These are phyloP conservation scores for Halotydeus destructor DNA, from an alignment of 1,140 invertebrate genomes.

Conservation along the genomic window DNA sequence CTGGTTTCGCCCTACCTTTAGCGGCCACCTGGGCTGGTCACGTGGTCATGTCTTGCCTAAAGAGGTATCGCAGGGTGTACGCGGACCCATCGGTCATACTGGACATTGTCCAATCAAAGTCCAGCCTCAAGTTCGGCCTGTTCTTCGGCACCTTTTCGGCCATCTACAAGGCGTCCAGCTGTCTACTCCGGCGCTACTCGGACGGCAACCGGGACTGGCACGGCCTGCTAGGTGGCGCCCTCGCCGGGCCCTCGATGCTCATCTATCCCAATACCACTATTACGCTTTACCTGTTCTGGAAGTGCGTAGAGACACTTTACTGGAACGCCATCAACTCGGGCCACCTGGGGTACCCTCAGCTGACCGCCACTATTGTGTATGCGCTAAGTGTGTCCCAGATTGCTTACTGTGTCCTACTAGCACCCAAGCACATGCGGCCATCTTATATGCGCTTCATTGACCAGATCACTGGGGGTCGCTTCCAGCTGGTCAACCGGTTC, in stretches of 20 bases:
- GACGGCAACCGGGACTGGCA: conserved; percentile 5
- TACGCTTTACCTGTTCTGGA: conserved; percentile 17
- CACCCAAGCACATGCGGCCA: conserved; percentile 48
- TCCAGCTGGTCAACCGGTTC: conserved; percentile 14
- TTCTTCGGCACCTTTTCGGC: conserved; percentile 2
- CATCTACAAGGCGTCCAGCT: conserved; percentile 6
- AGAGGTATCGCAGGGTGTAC: too few relatives aligned
- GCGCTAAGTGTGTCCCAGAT: conserved; percentile 31
- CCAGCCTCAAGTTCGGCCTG: conserved; percentile 4
- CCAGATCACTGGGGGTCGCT: conserved; percentile 46
- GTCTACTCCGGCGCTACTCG: conserved; percentile 10
- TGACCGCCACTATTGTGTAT: conserved; percentile 38
- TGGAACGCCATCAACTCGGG: not conserved
- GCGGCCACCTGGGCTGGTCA: too few relatives aligned
- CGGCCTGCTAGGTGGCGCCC: conserved; percentile 13
- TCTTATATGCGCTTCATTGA: conserved; percentile 64
- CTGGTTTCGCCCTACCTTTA: too few relatives aligned
- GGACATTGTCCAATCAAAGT: too few relatives aligned
- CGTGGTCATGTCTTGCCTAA: too few relatives aligned
- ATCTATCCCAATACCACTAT: conserved; percentile 15
- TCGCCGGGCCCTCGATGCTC: conserved; percentile 15
- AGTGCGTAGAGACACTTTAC: conserved; percentile 13
- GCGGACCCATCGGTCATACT: too few relatives aligned
- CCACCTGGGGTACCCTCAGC: not conserved
- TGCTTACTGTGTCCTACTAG: conserved; percentile 50